phyloP scores from a whole-genome alignment of 2,113 vertebrate species.

The Lepus timidus region DNA sequence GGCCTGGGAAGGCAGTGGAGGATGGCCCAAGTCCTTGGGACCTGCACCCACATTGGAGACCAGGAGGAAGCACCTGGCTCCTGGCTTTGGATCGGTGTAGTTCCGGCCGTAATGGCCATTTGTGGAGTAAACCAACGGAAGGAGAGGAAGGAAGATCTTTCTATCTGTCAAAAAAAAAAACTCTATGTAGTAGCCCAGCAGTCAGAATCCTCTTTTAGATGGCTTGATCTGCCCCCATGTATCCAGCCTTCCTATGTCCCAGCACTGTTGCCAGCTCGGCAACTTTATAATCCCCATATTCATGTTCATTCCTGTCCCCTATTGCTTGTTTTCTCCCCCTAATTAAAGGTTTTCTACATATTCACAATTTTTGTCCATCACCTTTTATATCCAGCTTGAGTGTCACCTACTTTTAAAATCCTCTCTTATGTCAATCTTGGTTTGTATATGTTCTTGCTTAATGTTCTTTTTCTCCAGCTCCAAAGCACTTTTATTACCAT shows the following conservation, averaged over 20 bases:
- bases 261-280: neutral
- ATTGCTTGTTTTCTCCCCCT: neutral
- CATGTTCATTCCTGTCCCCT: neutral
- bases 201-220: neutral
- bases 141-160: too few relatives aligned
- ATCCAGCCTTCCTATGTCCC: neutral
- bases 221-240: neutral
- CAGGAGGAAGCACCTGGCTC: too few relatives aligned
- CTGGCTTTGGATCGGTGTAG: too few relatives aligned
- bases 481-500: neutral
- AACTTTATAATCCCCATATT: neutral
- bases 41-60: too few relatives aligned
- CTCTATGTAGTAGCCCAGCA: neutral
- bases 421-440: conserved; percentile 24
- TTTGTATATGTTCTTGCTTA: conserved; percentile 29
- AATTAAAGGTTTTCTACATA: neutral
- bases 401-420: conserved; percentile 14
- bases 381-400: conserved; percentile 11
- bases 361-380: conserved; percentile 11
- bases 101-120: too few relatives aligned
- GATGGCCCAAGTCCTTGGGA: too few relatives aligned
- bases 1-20: too few relatives aligned
- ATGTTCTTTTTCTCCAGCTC: conserved; percentile 8
- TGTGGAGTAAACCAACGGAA: too few relatives aligned
- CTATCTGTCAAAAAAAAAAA: too few relatives aligned